These are phyloP conservation scores for Cisticola juncidis DNA, from an alignment of 2,113 vertebrate genomes.

Conservation along the genomic window DNA sequence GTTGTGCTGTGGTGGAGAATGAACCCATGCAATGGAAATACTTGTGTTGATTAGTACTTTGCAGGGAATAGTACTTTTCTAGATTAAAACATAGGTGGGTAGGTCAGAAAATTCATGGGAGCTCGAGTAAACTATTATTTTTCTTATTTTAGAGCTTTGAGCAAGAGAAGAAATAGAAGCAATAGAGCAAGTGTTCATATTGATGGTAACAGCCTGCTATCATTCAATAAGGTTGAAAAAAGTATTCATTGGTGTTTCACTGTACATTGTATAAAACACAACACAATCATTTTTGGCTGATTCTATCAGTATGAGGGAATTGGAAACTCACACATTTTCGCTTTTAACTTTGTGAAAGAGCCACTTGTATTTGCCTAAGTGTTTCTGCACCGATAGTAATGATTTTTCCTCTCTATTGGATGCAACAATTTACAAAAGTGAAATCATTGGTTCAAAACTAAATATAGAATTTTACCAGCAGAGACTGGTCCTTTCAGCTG, in stretches of 20 bases:
- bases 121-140: not conserved
- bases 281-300: not conserved
- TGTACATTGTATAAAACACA: not conserved
- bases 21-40: not conserved
- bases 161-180: not conserved
- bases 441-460: not conserved
- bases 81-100: not conserved
- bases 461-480: not conserved
- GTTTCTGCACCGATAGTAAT: not conserved
- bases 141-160: not conserved
- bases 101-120: not conserved
- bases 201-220: not conserved
- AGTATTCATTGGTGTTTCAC: not conserved
- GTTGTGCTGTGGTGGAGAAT: not conserved
- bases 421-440: not conserved
- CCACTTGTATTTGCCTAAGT: not conserved
- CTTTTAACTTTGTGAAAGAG: not conserved
- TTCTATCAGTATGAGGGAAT: not conserved
- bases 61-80: not conserved
- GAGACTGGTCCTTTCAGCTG: not conserved
- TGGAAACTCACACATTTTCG: not conserved
- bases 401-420: not conserved
- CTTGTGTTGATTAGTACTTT: not conserved
- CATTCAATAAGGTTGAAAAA: not conserved
- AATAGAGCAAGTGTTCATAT: not conserved